Evolutionary conservation across 2,797 vertebrate species (phyloP).

Genomic region (Nannoperca australis): DNA sequence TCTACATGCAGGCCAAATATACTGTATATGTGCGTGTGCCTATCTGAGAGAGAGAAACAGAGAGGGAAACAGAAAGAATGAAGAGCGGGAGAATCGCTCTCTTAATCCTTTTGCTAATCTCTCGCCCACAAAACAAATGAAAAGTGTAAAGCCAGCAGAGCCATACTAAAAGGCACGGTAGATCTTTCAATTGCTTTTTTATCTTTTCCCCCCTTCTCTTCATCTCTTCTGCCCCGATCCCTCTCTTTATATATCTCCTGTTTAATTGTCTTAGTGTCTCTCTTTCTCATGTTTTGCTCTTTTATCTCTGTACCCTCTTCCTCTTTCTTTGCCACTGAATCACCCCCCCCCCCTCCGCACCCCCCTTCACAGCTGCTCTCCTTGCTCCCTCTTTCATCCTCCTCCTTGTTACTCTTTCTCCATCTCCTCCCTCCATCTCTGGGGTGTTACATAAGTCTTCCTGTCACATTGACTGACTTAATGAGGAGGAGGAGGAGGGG

Average conservation of each 20-base stretch:
- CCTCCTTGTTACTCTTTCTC: slow-evolving; percentile 76
- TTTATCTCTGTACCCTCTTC: slow-evolving; percentile 48
- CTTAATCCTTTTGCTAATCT: slow-evolving; percentile 87
- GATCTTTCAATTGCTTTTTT: slow-evolving; percentile 76
- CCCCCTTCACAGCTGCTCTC: slow-evolving; percentile 62
- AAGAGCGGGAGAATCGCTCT: slow-evolving; percentile 74
- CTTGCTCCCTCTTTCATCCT: slow-evolving; percentile 70
- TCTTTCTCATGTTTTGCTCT: slow-evolving; percentile 54
- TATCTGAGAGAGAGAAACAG: slow-evolving; percentile 36
- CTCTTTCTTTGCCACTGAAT: slow-evolving; percentile 53
- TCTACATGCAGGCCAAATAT: background rate
- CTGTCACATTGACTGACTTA: slow-evolving; percentile 89
- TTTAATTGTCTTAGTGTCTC: slow-evolving; percentile 63
- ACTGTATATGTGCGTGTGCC: slow-evolving; percentile 19
- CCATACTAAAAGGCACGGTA: slow-evolving; percentile 85
- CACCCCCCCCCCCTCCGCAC: slow-evolving; percentile 14
- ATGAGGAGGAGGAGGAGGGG: slow-evolving; percentile 79
- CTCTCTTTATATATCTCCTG: slow-evolving; percentile 50
- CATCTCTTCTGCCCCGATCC: slow-evolving; percentile 45
- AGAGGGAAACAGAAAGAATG: slow-evolving; percentile 64
- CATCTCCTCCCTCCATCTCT: slow-evolving; percentile 83
- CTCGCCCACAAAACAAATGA: slow-evolving; percentile 86
- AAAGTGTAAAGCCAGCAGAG: slow-evolving; percentile 88
- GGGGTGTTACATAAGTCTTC: slow-evolving; percentile 83
- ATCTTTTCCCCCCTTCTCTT: slow-evolving; percentile 41